Conservation (phyloP, 2,888 invertebrate species). For the Suillia variegata region DNA sequence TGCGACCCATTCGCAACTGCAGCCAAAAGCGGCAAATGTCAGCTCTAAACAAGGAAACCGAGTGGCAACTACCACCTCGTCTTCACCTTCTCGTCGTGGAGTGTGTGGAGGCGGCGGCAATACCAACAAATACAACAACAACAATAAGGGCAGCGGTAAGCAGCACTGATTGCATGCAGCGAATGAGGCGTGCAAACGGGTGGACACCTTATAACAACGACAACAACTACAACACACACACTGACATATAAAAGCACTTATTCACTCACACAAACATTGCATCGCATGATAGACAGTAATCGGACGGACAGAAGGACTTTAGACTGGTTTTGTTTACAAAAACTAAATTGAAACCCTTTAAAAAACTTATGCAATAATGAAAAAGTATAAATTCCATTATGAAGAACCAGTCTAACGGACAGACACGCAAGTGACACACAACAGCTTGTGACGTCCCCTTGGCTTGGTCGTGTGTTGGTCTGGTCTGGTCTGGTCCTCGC, state of each 20-base stretch:
- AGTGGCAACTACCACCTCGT: no score
- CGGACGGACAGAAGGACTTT: no score
- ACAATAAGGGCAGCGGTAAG: background rate
- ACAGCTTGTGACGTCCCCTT: slow-evolving; percentile 2
- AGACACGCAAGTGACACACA: slow-evolving; percentile 3
- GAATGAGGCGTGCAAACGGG: background rate
- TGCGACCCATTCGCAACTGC: background rate
- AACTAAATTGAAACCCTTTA: no score
- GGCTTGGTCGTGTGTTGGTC: background rate
- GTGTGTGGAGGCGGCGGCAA: background rate
- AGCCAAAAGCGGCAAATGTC: background rate
- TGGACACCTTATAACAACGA: background rate
- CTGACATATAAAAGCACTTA: background rate
- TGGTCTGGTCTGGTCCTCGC: background rate
- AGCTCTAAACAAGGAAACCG: no score
- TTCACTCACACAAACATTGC: background rate
- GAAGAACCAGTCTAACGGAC: no score
- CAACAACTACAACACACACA: background rate
- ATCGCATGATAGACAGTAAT: no score
- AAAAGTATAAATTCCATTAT: no score
- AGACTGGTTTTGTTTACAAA: no score
- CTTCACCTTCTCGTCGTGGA: no score
- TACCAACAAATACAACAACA: background rate
- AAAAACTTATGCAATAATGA: no score
- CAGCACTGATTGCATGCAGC: no score